Percentiles rank a stretch among this genome's conserved stretches.
Conservation (phyloP, 2,888 invertebrate species). For the Tenthredo notha region DNA sequence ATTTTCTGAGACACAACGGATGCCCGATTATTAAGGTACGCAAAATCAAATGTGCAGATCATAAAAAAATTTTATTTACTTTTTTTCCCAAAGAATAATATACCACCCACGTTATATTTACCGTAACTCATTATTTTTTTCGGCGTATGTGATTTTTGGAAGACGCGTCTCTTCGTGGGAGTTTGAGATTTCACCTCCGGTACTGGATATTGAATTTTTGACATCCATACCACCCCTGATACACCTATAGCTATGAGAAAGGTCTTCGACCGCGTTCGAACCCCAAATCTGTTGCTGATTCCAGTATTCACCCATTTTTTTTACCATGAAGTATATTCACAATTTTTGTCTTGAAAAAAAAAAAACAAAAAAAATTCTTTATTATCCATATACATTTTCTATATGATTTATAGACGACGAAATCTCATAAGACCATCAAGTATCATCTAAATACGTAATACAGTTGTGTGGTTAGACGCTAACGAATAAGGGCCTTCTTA, state of each 20-base stretch:
- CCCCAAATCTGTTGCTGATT: constrained; percentile 1
- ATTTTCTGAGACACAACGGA: background rate
- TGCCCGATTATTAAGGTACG: background rate
- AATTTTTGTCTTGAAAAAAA: too few species aligned
- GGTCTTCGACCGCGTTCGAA: background rate
- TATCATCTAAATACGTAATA: background rate
- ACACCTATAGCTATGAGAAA: background rate
- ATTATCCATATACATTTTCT: constrained; percentile 27
- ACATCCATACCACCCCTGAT: constrained; percentile 10
- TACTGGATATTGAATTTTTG: constrained; percentile 42
- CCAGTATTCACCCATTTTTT: background rate
- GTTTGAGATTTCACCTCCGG: constrained; percentile 35
- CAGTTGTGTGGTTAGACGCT: background rate
- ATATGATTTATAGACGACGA: background rate
- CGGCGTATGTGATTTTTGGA: background rate
- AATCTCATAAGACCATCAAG: background rate
- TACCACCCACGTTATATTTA: background rate
- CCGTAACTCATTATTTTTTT: background rate
- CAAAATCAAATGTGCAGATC: too few species aligned
- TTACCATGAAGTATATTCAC: background rate
- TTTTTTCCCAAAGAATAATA: background rate
- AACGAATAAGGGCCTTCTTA: background rate
- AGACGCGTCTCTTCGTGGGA: background rate
- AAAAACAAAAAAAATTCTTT: too few species aligned
- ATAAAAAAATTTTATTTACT: background rate